These are phyloP conservation scores for Colinus virginianus DNA, from an alignment of 2,113 vertebrate species.

Conservation along the genomic window DNA sequence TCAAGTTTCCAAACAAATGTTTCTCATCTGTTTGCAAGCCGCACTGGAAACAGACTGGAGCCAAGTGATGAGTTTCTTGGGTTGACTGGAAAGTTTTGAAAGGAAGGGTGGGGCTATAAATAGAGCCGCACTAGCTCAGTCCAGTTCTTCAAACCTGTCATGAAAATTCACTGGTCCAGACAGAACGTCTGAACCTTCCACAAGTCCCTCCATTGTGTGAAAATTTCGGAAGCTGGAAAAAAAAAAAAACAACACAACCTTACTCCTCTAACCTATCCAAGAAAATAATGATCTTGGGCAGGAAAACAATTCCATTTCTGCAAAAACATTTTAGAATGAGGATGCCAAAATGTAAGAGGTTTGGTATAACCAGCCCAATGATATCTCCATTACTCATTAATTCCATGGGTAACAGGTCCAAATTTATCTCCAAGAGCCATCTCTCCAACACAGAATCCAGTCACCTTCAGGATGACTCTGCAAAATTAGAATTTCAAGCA, in stretches of 20 bases:
- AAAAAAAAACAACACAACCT: not conserved
- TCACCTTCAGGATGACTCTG: not conserved
- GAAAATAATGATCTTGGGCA: slow-evolving; percentile 6
- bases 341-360: not conserved
- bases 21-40: slow-evolving; percentile 65
- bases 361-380: not conserved
- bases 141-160: slow-evolving; percentile 35
- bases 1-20: slow-evolving; percentile 54
- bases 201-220: slow-evolving; percentile 47
- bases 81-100: slow-evolving; percentile 66
- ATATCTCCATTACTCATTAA: not conserved
- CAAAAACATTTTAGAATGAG: slow-evolving; percentile 23
- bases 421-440: not conserved
- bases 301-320: slow-evolving; percentile 22
- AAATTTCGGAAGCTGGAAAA: not conserved
- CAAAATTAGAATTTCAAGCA: not conserved
- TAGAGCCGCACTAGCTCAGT: slow-evolving; percentile 31
- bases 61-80: slow-evolving; percentile 67
- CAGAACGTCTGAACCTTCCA: slow-evolving; percentile 37
- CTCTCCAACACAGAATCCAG: not conserved
- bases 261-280: slow-evolving; percentile 27
- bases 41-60: slow-evolving; percentile 32
- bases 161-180: slow-evolving; percentile 61
- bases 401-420: not conserved
- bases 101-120: slow-evolving; percentile 65